Evolutionary conservation across 2,888 invertebrate species (phyloP).

Genomic region (Hemicrepidius hirtus): DNA sequence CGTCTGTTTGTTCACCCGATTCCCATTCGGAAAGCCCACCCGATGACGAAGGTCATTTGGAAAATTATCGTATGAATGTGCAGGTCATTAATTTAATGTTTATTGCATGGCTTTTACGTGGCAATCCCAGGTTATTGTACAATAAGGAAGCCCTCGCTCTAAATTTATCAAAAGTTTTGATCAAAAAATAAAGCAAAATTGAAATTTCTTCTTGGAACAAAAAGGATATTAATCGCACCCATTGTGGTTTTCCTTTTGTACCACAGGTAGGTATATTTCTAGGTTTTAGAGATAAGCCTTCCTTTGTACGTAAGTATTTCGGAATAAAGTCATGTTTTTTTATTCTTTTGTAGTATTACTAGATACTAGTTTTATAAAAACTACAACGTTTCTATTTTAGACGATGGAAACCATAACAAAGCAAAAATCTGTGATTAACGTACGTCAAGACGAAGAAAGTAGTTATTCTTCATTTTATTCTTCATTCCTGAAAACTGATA

Average conservation of each 20-base stretch:
- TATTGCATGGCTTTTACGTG: conserved; percentile 29
- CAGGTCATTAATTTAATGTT: conserved; percentile 62
- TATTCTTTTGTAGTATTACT: not conserved
- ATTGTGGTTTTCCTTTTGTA: too few species aligned
- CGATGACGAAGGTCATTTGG: conserved; percentile 67
- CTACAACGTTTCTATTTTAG: conserved; percentile 27
- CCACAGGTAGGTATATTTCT: conserved; percentile 36
- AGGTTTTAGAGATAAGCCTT: conserved; percentile 28
- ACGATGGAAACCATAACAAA: conserved; percentile 30
- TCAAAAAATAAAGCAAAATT: not conserved
- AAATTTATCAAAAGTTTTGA: too few species aligned
- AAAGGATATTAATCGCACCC: too few species aligned
- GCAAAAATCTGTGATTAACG: conserved; percentile 27
- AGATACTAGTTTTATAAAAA: too few species aligned
- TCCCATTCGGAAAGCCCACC: conserved; percentile 71
- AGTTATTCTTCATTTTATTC: conserved; percentile 83
- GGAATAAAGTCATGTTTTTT: conserved; percentile 6
- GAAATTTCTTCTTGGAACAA: too few species aligned
- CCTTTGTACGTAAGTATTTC: conserved; percentile 31
- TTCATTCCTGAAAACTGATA: conserved; percentile 82
- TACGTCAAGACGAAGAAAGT: conserved; percentile 74
- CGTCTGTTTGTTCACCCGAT: conserved; percentile 71
- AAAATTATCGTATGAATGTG: conserved; percentile 61
- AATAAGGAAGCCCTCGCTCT: conserved; percentile 14
- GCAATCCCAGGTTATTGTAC: conserved; percentile 5